Base-by-base conservation (phyloP, 1,140 invertebrate species). In the Melitaea cinxia region DNA sequence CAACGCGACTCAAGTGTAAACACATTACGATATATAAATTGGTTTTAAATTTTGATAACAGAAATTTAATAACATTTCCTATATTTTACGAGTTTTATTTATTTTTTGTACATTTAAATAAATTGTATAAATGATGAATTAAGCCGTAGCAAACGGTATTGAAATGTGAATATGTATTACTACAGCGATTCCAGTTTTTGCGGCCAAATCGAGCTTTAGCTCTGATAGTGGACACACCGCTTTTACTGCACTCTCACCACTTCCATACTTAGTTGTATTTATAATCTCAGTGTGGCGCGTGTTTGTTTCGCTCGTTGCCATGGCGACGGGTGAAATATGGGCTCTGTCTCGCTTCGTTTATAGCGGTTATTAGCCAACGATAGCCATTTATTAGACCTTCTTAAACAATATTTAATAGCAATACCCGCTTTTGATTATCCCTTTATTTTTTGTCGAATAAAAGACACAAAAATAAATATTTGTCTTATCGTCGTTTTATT, bases 301-400 rank as follows among this genome's bases (percentile, higher is more conserved):
- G 81, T 86, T 89, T 88, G 80, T 82, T 71, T 61, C 76, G 70
- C 62, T 70, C 45, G 87, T 89, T 79, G 75, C 78, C 70, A 84
- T 80, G 75, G 73, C 77, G 63, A 88, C 85, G 66, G 66, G 78
- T 87, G 79, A 88, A 86, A 85, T 88, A 87, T 85, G 78, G 78
- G 59, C 76, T 68, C 66, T 71, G 80, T 82, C 81, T 83, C 81
- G 76, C 70, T 57, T 74, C 70, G 75, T 74, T 82, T 78, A 82
- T 80, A 75, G 76, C 78, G 63, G 78, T 83, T 82, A 86, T 83
- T 80, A 83, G 73, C 68, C 74, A 79, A 80, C 80, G 82, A 83
- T 83, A 80, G 69, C 77, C 79, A 79, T 83, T 86, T 74, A 81
- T 82, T 82, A 65, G 42, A 50, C 52, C 30, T 66, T 47, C 65